phyloP scores from a whole-genome alignment of 2,797 vertebrate species.

The Cuculus canorus region DNA sequence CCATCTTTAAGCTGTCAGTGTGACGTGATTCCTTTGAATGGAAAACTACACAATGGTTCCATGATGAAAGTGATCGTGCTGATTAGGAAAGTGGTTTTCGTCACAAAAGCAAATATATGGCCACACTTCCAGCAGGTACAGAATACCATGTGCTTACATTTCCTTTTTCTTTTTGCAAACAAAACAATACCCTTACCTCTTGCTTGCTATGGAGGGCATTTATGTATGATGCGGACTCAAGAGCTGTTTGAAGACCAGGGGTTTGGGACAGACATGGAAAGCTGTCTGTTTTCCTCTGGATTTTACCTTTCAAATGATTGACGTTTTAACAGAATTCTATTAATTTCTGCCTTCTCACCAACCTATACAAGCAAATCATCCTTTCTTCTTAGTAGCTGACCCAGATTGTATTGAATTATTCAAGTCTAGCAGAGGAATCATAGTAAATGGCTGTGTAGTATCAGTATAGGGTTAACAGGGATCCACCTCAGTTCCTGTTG shows the following conservation, averaged over 20 bases:
- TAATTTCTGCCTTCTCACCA: background rate
- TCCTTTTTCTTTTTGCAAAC: background rate
- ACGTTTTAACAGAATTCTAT: background rate
- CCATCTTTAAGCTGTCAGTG: slow-evolving; percentile 11
- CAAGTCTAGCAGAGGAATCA: background rate
- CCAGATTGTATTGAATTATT: background rate
- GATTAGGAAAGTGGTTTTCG: slow-evolving; percentile 28
- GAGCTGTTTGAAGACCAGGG: background rate
- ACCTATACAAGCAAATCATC: background rate
- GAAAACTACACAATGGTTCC: slow-evolving; percentile 29
- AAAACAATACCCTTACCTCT: background rate
- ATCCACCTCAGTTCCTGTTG: background rate
- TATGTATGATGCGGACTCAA: background rate
- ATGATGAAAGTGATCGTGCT: background rate
- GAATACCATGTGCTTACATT: background rate
- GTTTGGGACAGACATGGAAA: background rate
- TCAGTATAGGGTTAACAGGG: background rate
- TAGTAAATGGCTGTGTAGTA: background rate
- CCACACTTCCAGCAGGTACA: background rate
- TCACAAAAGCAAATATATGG: background rate
- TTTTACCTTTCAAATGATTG: background rate
- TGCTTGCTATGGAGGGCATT: background rate
- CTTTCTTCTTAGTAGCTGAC: background rate
- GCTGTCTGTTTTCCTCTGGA: background rate
- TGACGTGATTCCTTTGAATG: slow-evolving; percentile 24